Percentiles rank a stretch among this genome's conserved stretches.
These are phyloP conservation scores for Pterois miles DNA, from an alignment of 2,797 vertebrate species.

Conservation along the genomic window DNA sequence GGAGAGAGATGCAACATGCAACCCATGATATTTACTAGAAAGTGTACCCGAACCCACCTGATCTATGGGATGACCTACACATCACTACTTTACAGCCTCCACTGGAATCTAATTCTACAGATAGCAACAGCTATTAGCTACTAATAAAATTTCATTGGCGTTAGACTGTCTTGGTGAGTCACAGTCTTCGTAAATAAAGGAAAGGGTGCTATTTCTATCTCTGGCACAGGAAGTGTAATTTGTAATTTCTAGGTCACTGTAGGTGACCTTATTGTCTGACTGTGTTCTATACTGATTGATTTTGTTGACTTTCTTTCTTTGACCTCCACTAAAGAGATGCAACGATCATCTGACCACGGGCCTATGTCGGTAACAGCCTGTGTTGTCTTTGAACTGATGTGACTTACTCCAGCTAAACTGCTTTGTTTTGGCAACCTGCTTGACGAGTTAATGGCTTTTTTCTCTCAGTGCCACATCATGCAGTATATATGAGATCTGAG, in stretches of 20 bases:
- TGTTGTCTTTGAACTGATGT: background rate
- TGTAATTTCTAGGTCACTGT: background rate
- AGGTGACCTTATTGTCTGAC: background rate
- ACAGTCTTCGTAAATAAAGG: background rate
- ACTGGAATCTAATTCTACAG: no score
- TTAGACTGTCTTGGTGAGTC: background rate
- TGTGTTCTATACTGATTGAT: background rate
- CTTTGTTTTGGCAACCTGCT: slow-evolving; percentile 13
- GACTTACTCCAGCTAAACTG: background rate
- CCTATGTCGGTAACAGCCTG: background rate
- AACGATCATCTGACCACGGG: background rate
- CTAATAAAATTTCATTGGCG: background rate
- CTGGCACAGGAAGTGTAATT: background rate
- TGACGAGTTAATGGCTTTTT: slow-evolving; percentile 15
- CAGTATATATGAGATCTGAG: slow-evolving; percentile 26
- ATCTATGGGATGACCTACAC: no score
- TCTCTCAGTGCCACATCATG: slow-evolving; percentile 4
- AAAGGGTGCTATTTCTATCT: background rate
- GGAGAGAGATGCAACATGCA: no score
- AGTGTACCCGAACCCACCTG: no score
- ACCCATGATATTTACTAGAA: no score
- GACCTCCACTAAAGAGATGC: background rate
- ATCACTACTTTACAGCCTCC: no score
- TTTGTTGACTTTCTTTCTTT: background rate
- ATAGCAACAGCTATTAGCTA: no score